A percentile compares a stretch with the other conserved stretches of the same genome.
Evolutionary conservation across 1,140 invertebrate genomes (phyloP).

Genomic region (Schmidtea mediterranea): DNA sequence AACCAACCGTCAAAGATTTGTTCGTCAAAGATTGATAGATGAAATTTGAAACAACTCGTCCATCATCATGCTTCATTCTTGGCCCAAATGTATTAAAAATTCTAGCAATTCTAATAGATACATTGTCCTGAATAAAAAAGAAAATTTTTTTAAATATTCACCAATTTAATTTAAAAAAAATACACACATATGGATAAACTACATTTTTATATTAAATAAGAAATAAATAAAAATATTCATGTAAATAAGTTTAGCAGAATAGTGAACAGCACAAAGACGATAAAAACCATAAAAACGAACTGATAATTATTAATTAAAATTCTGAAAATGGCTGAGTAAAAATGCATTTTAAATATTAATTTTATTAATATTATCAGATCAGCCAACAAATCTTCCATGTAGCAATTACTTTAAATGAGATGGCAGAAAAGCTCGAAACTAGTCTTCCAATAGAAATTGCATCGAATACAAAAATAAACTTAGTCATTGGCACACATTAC

Average conservation of each 20-base stretch:
- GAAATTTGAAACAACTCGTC: constrained; percentile 90
- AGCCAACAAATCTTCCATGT: no score
- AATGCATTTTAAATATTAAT: no score
- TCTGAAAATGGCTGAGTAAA: background rate
- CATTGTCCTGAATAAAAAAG: constrained; percentile 38
- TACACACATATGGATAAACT: background rate
- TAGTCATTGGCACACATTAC: no score
- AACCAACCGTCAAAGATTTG: constrained; percentile 60
- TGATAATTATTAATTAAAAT: background rate
- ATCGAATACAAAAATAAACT: no score
- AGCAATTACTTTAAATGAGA: no score
- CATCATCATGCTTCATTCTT: constrained; percentile 95
- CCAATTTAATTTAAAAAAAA: background rate
- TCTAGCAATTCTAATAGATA: constrained; percentile 73
- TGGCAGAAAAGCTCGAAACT: no score
- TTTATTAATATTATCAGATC: no score
- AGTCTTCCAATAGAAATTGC: no score
- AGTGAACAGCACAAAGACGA: background rate
- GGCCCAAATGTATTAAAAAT: constrained; percentile 99
- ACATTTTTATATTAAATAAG: background rate
- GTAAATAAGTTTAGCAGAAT: no score
- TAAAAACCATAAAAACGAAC: no score
- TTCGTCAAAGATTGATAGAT: constrained; percentile 81
- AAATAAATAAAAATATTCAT: no score
- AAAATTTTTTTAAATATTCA: background rate